Evolutionary conservation across 2,113 vertebrate genomes (phyloP), one percentile per base, ranked within the genome.

Genomic region (Elephantulus edwardii): DNA sequence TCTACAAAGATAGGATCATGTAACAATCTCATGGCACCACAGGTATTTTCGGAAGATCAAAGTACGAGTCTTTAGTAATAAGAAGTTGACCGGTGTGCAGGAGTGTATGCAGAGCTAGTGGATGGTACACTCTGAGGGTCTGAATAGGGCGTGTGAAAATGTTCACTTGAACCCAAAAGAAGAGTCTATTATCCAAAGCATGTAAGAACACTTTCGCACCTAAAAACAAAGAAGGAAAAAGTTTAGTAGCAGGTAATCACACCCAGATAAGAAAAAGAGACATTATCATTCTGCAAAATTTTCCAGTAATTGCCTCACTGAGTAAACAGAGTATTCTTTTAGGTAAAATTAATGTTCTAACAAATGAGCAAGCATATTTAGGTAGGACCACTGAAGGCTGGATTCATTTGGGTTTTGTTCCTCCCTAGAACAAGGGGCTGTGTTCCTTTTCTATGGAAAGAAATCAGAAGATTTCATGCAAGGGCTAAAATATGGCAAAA

Each of bases 21-120:
- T 30, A 38, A 88, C 93, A 91, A 54, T 95, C 96, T 95, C 81
- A 83, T 52, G 79, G 71, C 86, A 89, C 50, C 35, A 26, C 60
- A 89, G 82, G 58, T 58, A 40, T 94, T 96, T 94, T 60, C 38
- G 35, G 87, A 16, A 6, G 92, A 90, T 96, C 93, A 71, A 90
- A 96, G 70, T 50, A 70, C 83, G 79, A 76, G 24, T 66, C 48
- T 86, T 48, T 64, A 79, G 54, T 79, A 96, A 93, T 77, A 95
- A 94, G 88, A 58, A 94, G 44, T 82, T 97, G 95, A 79, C 62
- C 77, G 83, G 90, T 54, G 84, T 89, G 86, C 88, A 95, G 94
- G 91, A 97, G 84, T 85, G 66, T 11, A 8, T n/a, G 44, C 76
- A 95, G 90, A 94, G 83, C 83, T 60, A 85, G 50, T 94, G 91